Base-by-base conservation (phyloP, 2,888 invertebrate species). In the Dorcus parallelipipedus region DNA sequence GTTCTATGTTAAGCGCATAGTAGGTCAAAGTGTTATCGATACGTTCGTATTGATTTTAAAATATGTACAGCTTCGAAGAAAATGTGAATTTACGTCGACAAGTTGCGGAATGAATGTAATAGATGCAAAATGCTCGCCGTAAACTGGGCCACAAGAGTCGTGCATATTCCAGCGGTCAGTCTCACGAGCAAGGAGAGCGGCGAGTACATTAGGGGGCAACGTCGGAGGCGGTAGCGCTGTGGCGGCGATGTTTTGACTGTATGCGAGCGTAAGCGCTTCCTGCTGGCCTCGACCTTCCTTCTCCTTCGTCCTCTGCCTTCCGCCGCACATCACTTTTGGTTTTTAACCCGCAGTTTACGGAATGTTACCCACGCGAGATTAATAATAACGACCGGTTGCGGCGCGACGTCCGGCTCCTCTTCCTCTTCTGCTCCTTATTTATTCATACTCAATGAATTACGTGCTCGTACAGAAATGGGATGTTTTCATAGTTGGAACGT, bases 221-320 rank as follows among this genome's bases (percentile, higher is more conserved):
- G 5, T 33, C 3, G 26, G 26, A 33, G 26, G 26, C 26, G 26
- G 26, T 7, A 33, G 26, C 26, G 26, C 6, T 33, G 7, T 5
- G 23, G 23, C 23, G 42, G 38, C 43, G 26, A 38, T 41, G 49
- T 54, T 55, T 55, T 55, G 55, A 49, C 55, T 49, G 9, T 7
- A 20, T 45, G 3, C 45, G 20, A 9, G 9, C 38, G 49, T 42
- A 26, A 49, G 23, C 49, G 48, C 49, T 55, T 55, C 55, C 55
- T 49, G 55, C 42, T 55, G 49, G 55, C 55, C 55, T 55, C 55
- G 55, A 55, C 55, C 55, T 55, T 55, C 55, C 55, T 50, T 49
- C 42, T 55, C 41, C 33, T 38, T 53, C 47, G 47, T 45, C 45
- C 20, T 45, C 14, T 33, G 26, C 26, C 26, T 33, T 33, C 26